A percentile compares a stretch with the other conserved stretches of the same genome.
Evolutionary conservation across 2,797 vertebrate genomes (phyloP).

Genomic region (Enteromius mattozi): DNA sequence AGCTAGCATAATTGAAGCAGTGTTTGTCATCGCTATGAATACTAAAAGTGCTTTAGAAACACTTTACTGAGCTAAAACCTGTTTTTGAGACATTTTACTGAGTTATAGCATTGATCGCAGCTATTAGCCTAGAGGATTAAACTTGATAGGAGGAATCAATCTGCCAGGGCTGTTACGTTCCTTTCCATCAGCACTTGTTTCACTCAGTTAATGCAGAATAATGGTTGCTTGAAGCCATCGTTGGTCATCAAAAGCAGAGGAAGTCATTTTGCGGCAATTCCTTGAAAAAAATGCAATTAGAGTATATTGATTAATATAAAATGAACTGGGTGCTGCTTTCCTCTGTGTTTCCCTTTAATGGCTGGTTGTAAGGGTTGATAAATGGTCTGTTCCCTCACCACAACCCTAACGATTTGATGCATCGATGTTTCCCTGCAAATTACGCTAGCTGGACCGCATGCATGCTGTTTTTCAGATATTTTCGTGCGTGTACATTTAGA

Average conservation of each 20-base stretch:
- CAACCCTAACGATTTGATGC: conserved; percentile 9
- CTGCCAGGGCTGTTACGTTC: conserved; percentile 39
- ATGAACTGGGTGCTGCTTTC: conserved; percentile 19
- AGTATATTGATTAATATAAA: conserved; percentile 37
- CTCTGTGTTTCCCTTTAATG: conserved; percentile 5
- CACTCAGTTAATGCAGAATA: conserved; percentile 37
- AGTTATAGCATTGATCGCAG: conserved; percentile 23
- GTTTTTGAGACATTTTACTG: conserved; percentile 12
- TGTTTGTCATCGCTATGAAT: not conserved
- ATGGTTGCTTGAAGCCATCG: conserved; percentile 31
- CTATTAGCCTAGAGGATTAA: conserved; percentile 39
- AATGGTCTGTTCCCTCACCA: conserved; percentile 11
- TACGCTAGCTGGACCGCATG: not conserved
- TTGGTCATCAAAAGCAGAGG: conserved; percentile 22
- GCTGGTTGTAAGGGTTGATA: conserved; percentile 11
- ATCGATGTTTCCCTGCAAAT: conserved; percentile 24
- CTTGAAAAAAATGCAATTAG: conserved; percentile 17
- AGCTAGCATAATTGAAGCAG: not conserved
- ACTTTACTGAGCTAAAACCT: not conserved
- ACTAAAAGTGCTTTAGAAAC: not conserved
- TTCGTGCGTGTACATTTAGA: not conserved
- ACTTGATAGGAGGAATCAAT: conserved; percentile 34
- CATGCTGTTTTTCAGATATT: not conserved
- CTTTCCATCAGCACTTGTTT: conserved; percentile 38
- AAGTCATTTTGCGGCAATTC: conserved; percentile 25